A percentile compares a stretch with the other conserved stretches of the same genome.
These are phyloP conservation scores for Drosophila algonquin DNA, from an alignment of 2,888 invertebrate genomes.

Conservation along the genomic window DNA sequence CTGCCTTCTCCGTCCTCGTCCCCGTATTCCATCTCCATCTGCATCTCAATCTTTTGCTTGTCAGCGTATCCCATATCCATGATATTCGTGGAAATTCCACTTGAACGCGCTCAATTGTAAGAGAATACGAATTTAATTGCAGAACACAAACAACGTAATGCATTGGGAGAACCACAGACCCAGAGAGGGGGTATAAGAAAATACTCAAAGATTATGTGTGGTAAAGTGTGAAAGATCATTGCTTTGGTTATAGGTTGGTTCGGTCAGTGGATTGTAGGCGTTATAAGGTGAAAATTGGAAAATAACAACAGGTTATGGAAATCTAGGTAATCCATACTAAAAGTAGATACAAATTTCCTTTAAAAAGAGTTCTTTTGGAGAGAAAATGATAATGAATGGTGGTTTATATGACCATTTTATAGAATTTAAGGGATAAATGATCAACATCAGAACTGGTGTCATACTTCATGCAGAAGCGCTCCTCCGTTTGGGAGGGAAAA, in stretches of 20 bases:
- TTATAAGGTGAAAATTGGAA: not conserved
- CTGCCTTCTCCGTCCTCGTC: slow-evolving; percentile 14
- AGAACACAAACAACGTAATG: slow-evolving; percentile 66
- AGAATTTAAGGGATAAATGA: too few species aligned
- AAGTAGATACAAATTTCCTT: not conserved
- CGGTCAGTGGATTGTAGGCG: not conserved
- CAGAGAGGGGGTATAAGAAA: slow-evolving; percentile 17
- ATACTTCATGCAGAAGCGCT: not conserved
- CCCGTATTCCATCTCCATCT: slow-evolving; percentile 56
- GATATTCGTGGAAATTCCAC: slow-evolving; percentile 74
- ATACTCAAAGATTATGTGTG: slow-evolving; percentile 13
- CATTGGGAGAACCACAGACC: slow-evolving; percentile 6
- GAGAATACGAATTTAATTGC: slow-evolving; percentile 79
- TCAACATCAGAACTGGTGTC: not conserved
- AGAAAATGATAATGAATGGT: not conserved
- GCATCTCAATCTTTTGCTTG: slow-evolving; percentile 76
- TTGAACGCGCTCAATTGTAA: slow-evolving; percentile 74
- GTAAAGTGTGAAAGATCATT: slow-evolving; percentile 30
- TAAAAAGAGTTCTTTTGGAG: not conserved
- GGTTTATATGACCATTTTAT: not conserved
- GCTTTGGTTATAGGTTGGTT: not conserved
- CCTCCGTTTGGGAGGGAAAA: not conserved
- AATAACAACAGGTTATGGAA: not conserved
- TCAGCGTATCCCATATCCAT: slow-evolving; percentile 76
- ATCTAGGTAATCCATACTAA: not conserved